Evolutionary conservation across 2,888 invertebrate genomes (phyloP), one percentile per base, ranked within the genome.

Genomic region (Euspilapteryx auroguttella): DNA sequence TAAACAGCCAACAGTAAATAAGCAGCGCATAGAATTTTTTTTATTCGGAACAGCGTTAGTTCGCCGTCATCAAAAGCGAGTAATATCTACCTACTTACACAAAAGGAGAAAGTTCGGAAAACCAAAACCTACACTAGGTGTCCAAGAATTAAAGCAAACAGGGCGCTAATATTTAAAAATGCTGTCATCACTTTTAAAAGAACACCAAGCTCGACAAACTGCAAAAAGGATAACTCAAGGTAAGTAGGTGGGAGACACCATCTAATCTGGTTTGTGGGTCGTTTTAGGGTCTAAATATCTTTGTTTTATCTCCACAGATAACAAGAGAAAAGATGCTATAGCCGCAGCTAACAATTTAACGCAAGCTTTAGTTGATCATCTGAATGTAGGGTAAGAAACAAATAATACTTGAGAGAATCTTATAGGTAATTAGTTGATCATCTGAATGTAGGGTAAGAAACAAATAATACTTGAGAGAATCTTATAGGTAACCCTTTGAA

Each of bases 371-470:
- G 97, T 98, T 1, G 97, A 98, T 63, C 96, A 98, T 59, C 78
- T 99, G 12, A 99, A 99, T 79, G 93, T 96, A 41, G 96, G 97
- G 96, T 96, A 78, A 69, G 78, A 47, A 38, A 22, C 28, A 30
- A 6, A 24, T 4, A 26, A 12, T 21, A 29, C 14, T 14, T 31
- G 7, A 31, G 25, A n/a, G n/a, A n/a, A n/a, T n/a, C n/a, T n/a
- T n/a, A n/a, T n/a, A n/a, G n/a, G n/a, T n/a, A n/a, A n/a, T 78
- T 98, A 17, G 97, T 98, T 1, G 97, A 98, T 63, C 96, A 98
- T 59, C 78, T 99, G 12, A 99, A 99, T 79, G 93, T 96, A 41
- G 96, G 97, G 96, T 96, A 78, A 69, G 78, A 47, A 38, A 22
- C 28, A 30, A 6, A 24, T 4, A 26, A 12, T 21, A 29, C 14